Evolutionary conservation across 92 coral and sea anemone genomes (phyloP), one percentile per base, ranked within the genome.

Genomic region (Porites divaricata): DNA sequence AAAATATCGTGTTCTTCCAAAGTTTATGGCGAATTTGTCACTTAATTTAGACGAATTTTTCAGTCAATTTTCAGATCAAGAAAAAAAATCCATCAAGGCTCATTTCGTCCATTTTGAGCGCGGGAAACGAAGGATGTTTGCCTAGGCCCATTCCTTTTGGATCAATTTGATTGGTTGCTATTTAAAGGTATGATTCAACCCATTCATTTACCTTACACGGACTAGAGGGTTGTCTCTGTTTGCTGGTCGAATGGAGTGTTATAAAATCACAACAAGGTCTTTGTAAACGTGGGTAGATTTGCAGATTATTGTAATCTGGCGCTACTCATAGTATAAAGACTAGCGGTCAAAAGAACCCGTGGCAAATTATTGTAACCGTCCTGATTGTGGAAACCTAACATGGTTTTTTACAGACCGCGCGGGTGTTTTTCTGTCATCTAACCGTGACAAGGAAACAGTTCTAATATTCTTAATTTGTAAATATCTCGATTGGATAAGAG

Each of bases 81-180:
- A 2, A 28, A 28, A 28, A 28, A 28, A 28, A 28, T 28, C 41
- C 2, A 28, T 28, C 4, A 28, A 28, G 41, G 41, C 41, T 28
- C 41, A 28, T 1, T 28, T 26, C 35, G 35, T 26, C 35, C 35
- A 26, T 26, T 26, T 26, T 13, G 12, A 2, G 50, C 1, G 35
- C 25, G 26, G 56, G 67, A 14, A 51, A 59, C 7, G 23, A 7
- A 1, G 4, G 68, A 61, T 17, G 41, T 63, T 21, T 17, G 81
- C 45, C 57, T 6, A 35, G 70, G 20, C 81, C 69, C 56, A 56
- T 77, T 11, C 57, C 21, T 15, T 17, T 15, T 6, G 35, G n/a
- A 35, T 23, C 21, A 5, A 61, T 49, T 63, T 77, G 70, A 77
- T 77, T 77, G 81, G 81, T 63, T 23, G 81, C 81, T 77, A 62